Conservation (phyloP, 92 coral and sea anemone genomes). For the Metridium senile region DNA sequence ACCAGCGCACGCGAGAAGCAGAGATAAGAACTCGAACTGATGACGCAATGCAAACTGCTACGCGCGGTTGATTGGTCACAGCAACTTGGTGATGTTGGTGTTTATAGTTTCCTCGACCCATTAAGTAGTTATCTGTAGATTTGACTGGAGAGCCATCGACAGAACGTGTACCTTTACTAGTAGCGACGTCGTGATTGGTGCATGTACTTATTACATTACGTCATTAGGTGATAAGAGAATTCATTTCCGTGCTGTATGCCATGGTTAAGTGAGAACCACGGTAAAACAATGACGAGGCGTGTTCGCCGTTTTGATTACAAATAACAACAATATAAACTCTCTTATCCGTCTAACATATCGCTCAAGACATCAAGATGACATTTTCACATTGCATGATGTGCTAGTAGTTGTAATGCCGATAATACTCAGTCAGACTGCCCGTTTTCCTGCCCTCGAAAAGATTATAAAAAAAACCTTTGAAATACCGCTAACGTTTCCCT, state of each 20-base stretch:
- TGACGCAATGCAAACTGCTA: no score
- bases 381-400: background rate
- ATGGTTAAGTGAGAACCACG: background rate
- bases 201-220: background rate
- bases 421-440: background rate
- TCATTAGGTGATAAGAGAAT: background rate
- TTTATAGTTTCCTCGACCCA: no score
- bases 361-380: background rate
- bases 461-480: background rate
- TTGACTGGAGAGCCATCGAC: background rate
- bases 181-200: background rate
- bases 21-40: background rate
- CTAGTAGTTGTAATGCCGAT: background rate
- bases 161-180: background rate
- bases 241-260: background rate
- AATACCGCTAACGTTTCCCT: background rate
- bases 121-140: background rate
- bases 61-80: no score
- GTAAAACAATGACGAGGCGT: constrained; percentile 3
- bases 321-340: background rate
- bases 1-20: constrained; percentile 1
- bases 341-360: background rate
- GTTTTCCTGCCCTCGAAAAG: background rate
- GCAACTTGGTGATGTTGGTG: no score
- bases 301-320: background rate